Evolutionary conservation across 2,113 vertebrate species (phyloP), one percentile per base, ranked within the genome.

Genomic region (Festucalex cinctus): DNA sequence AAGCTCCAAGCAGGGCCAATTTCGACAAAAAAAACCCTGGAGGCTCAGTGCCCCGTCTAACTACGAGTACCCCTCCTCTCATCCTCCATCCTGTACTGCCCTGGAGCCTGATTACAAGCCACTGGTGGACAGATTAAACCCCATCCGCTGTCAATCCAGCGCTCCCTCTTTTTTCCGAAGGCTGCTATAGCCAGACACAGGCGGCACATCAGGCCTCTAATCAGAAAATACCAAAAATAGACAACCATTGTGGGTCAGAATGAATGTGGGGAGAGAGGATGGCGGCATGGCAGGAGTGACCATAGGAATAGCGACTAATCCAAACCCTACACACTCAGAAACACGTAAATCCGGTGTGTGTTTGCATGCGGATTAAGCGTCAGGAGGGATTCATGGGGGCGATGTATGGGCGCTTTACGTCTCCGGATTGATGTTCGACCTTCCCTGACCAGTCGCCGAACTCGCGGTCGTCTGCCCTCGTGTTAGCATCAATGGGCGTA

Each of bases 131-230:
- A 83, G 85, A 88, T 88, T 88, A 85, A 85, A 61, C 17, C 77
- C 74, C 69, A 28, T 48, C 26, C 65, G 32, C 48, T 3, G 48
- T 77, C 73, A 59, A 62, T 67, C 56, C 26, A 36, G 56, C 57
- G 24, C 67, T 49, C 68, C 72, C 68, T 14, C 49, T 9, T 59
- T 43, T 65, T 69, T 63, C 65, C 73, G 74, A 75, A 67, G 72
- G 68, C 79, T 59, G 66, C 71, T 53, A 28, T 65, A 72, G 77
- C 69, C 79, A 78, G 74, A 82, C 75, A 70, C 72, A 60, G 80
- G 74, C 74, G 77, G 84, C 85, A 88, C 88, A 90, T 89, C 89
- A 89, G 86, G 85, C 75, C 71, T 65, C 67, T 83, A 80, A 88
- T 89, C 88, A 86, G 71, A 84, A 77, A 73, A 86, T 82, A 80